Percentiles rank a stretch among this genome's conserved stretches.
Conservation (phyloP, 2,113 vertebrate species). For the Sylvietta virens region DNA sequence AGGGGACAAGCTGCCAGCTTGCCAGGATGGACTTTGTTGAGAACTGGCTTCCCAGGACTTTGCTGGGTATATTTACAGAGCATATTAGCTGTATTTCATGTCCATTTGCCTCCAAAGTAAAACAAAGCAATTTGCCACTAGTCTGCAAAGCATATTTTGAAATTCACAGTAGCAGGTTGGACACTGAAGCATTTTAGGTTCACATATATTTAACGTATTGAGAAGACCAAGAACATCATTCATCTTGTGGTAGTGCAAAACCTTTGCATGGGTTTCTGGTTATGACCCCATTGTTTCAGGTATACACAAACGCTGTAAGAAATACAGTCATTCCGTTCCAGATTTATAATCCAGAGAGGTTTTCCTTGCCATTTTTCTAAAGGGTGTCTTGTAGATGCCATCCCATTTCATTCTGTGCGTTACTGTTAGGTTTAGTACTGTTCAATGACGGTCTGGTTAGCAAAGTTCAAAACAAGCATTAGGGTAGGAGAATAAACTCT, state of each 20-base stretch:
- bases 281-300: not conserved
- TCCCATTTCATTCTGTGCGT: fast-evolving
- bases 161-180: not conserved
- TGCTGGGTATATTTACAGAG: not conserved
- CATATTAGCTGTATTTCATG: not conserved
- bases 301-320: not conserved
- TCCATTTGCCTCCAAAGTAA: not conserved
- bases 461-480: not conserved
- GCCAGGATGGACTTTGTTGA: not conserved
- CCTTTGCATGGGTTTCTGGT: not conserved
- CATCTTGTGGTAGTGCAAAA: not conserved
- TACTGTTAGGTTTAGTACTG: not conserved
- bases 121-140: not conserved
- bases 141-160: not conserved
- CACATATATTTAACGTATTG: not conserved
- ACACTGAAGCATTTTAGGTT: not conserved
- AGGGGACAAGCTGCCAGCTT: not conserved
- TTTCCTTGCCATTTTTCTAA: not conserved
- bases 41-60: not conserved
- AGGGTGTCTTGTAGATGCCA: not conserved
- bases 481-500: not conserved
- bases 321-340: not conserved
- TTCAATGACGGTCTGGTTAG: not conserved
- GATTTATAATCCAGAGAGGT: not conserved
- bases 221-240: not conserved